A percentile compares a stretch with the other conserved stretches of the same genome.
These are phyloP conservation scores for Nemotelus pantherinus DNA, from an alignment of 2,888 invertebrate genomes.

Conservation along the genomic window DNA sequence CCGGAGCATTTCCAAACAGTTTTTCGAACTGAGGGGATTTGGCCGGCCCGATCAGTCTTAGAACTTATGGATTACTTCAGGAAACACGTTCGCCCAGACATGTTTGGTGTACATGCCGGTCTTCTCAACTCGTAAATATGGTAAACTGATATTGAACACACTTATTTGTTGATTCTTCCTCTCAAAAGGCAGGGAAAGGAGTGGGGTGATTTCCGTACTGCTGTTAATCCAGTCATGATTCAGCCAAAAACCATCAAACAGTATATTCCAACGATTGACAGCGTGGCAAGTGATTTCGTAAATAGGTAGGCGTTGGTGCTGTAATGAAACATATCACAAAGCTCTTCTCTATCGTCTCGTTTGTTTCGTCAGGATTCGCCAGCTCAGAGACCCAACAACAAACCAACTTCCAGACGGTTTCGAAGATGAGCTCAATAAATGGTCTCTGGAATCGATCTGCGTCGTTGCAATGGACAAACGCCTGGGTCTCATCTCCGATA, in stretches of 20 bases:
- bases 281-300: slow-evolving; percentile 65
- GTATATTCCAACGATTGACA: slow-evolving; percentile 66
- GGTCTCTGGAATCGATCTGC: slow-evolving; percentile 69
- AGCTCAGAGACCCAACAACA: slow-evolving; percentile 57
- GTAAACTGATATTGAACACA: neutral
- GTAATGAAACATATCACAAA: slow-evolving; percentile 48
- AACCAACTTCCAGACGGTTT: slow-evolving; percentile 65
- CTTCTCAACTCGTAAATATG: slow-evolving; percentile 36
- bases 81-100: slow-evolving; percentile 53
- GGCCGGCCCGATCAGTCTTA: slow-evolving; percentile 63
- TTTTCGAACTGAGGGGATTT: slow-evolving; percentile 65
- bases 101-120: slow-evolving; percentile 47
- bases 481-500: slow-evolving; percentile 56
- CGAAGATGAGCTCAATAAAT: slow-evolving; percentile 66
- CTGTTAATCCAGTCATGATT: slow-evolving; percentile 74
- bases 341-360: neutral
- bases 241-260: slow-evolving; percentile 70
- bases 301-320: slow-evolving; percentile 54
- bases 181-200: slow-evolving; percentile 70
- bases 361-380: slow-evolving; percentile 57
- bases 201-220: slow-evolving; percentile 74
- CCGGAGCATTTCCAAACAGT: slow-evolving; percentile 67
- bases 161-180: slow-evolving; percentile 52
- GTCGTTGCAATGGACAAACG: slow-evolving; percentile 63
- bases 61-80: slow-evolving; percentile 63